Conservation (phyloP, 64 coral and sea anemone species). For the Porites australiensis region DNA sequence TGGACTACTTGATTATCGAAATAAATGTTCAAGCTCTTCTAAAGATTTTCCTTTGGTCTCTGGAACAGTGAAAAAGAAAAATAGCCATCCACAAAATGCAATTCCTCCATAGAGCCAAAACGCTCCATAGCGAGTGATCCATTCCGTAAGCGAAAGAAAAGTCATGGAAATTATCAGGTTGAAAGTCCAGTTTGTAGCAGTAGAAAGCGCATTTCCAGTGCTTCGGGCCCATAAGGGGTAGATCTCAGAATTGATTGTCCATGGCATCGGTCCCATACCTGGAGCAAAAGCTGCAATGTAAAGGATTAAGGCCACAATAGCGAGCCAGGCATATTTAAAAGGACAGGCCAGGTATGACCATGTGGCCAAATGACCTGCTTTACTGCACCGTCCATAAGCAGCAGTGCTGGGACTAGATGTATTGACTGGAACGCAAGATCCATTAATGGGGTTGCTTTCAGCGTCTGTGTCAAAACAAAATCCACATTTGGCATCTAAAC, state of each 20-base stretch:
- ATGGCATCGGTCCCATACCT: slow-evolving; percentile 97
- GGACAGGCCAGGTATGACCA: slow-evolving; percentile 81
- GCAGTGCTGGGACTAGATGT: slow-evolving; percentile 35
- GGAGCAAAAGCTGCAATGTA: slow-evolving; percentile 90
- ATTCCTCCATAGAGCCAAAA: slow-evolving; percentile 93
- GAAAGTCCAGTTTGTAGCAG: slow-evolving; percentile 91
- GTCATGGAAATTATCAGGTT: slow-evolving; percentile 93
- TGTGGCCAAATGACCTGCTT: neutral
- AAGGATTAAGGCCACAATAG: slow-evolving; percentile 74
- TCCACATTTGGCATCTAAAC: slow-evolving; percentile 72
- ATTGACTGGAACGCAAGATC: slow-evolving; percentile 79
- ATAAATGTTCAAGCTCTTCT: slow-evolving; percentile 80
- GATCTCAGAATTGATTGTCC: slow-evolving; percentile 98
- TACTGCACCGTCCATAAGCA: slow-evolving; percentile 75
- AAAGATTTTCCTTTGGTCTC: slow-evolving; percentile 94
- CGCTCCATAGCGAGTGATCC: slow-evolving; percentile 77
- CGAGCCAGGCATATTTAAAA: slow-evolving; percentile 82
- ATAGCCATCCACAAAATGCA: slow-evolving; percentile 82
- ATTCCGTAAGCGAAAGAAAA: slow-evolving; percentile 84
- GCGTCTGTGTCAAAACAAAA: slow-evolving; percentile 80
- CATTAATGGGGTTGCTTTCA: slow-evolving; percentile 54
- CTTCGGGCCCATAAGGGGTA: slow-evolving; percentile 97
- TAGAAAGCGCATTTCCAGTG: slow-evolving; percentile 80
- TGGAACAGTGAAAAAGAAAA: slow-evolving; percentile 80
- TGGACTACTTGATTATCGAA: neutral